Evolutionary conservation across 2,113 vertebrate species (phyloP), one percentile per base, ranked within the genome.

Genomic region (Zapornia atra): DNA sequence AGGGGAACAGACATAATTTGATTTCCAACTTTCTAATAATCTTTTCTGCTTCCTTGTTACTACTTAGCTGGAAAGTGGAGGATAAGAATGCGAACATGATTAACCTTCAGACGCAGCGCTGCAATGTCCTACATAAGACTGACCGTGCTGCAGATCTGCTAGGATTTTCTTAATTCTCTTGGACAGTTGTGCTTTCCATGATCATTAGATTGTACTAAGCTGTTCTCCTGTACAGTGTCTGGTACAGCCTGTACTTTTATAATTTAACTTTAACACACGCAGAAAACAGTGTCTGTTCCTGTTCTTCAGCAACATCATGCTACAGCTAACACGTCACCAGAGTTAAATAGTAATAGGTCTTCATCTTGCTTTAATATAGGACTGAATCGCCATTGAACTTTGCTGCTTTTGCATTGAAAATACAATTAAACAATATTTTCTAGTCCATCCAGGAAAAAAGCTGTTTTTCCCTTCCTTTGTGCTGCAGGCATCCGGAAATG

Each of bases 401-500:
- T 21, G 2, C 82, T 90, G 68, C 36, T 88, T 90, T 95, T 81
- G 38, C 54, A 86, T 85, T 66, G 94, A 88, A 95, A 95, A 92
- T 81, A 21, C 79, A 83, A 63, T 86, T 82, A 81, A 93, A 72
- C 64, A 70, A 20, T n/a, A 69, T 79, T 59, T 81, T 95, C 69
- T 71, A 84, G n/a, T 69, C 69, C 42, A 86, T 84, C 40, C 48
- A 64, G 68, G 50, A 68, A 84, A 77, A 70, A 88, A 91, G 36
- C 65, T 73, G 63, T 0, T 69, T 95, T 95, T 86, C 64, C 57
- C 56, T 95, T 95, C 82, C 82, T 93, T 92, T 96, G 70, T 92
- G 79, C 95, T 94, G 57, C 82, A 90, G 95, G 92, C 96, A 81
- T 84, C 24, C 42, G 71, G 69, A 86, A 92, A 51, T 79, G 60